Percentiles rank a stretch among this genome's conserved stretches.
These are phyloP conservation scores for Netta rufina DNA, from an alignment of 2,797 vertebrate species.

Conservation along the genomic window DNA sequence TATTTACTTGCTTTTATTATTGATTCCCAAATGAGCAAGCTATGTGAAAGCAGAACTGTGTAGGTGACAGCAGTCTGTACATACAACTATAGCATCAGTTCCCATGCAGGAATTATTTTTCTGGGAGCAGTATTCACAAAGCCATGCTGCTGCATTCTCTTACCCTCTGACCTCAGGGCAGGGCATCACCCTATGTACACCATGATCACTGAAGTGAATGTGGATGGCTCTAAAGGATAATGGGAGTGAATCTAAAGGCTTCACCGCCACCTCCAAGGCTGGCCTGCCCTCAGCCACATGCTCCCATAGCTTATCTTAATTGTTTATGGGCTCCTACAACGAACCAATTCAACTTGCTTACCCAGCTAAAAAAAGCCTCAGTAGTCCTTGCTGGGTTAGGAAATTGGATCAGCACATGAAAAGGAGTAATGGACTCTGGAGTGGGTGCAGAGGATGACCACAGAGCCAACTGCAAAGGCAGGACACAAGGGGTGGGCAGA, in stretches of 20 bases:
- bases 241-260: background rate
- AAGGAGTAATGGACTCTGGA: background rate
- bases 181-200: background rate
- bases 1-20: background rate
- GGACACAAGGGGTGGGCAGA: background rate
- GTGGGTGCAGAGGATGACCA: background rate
- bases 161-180: background rate
- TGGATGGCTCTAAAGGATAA: background rate
- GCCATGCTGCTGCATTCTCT: background rate
- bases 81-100: background rate
- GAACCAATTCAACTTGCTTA: background rate
- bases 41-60: background rate
- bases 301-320: background rate
- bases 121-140: background rate
- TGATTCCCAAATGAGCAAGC: background rate
- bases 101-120: background rate
- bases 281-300: background rate
- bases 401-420: background rate
- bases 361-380: background rate
- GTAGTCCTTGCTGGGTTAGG: background rate
- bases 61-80: background rate
- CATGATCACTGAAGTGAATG: accelerated
- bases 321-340: background rate
- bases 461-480: background rate
- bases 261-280: background rate